Evolutionary conservation across 2,797 vertebrate species (phyloP).

Genomic region (Pogoniulus pusillus): DNA sequence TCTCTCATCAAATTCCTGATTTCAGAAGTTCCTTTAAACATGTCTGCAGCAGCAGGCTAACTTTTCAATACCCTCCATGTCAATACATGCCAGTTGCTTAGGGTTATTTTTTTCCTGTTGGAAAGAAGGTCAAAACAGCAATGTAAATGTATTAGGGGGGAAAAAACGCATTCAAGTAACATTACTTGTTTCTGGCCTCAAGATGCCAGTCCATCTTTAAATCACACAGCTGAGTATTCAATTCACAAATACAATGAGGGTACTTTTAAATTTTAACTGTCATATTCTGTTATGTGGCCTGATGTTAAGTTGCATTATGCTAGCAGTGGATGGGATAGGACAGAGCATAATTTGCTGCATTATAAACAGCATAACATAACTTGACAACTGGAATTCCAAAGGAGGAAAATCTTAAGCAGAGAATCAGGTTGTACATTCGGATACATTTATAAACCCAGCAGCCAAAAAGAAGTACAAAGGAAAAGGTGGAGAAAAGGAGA

Average conservation of each 20-base stretch:
- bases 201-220: conserved; percentile 67
- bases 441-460: conserved; percentile 31
- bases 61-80: conserved; percentile 40
- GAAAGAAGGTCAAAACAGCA: conserved; percentile 40
- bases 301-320: conserved; percentile 72
- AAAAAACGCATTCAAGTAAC: conserved; percentile 31
- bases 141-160: conserved; percentile 22
- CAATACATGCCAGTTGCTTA: conserved; percentile 63
- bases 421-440: neutral
- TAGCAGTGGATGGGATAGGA: conserved; percentile 64
- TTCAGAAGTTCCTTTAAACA: conserved; percentile 51
- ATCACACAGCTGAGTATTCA: conserved; percentile 59
- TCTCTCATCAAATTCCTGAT: conserved; percentile 11
- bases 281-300: conserved; percentile 59
- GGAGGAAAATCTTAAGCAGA: conserved; percentile 49
- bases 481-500: too few species aligned
- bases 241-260: conserved; percentile 73
- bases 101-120: conserved; percentile 53
- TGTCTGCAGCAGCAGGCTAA: neutral
- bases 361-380: conserved; percentile 66
- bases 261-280: conserved; percentile 71
- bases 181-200: conserved; percentile 61
- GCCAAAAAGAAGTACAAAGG: neutral
- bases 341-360: conserved; percentile 62
- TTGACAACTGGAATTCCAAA: conserved; percentile 71